Conservation (phyloP, 2,888 invertebrate genomes). For the Xiphydria camelus region DNA sequence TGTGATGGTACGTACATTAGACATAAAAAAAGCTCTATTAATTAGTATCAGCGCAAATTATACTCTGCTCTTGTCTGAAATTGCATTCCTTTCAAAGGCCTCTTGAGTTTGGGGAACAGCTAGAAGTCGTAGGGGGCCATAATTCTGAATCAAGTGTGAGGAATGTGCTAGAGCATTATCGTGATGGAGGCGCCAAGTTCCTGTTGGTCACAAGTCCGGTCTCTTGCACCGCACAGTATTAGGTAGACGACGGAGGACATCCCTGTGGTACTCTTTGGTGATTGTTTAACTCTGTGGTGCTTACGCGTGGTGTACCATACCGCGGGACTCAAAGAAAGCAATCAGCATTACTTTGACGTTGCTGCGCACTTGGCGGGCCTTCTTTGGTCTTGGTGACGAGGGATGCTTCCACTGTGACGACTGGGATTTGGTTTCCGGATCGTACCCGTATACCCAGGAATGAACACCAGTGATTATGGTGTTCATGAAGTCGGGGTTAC, state of each 20-base stretch:
- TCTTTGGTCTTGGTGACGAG: constrained; percentile 18
- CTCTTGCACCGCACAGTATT: constrained; percentile 10
- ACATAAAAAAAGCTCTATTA: too few relatives aligned
- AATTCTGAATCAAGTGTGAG: constrained; percentile 14
- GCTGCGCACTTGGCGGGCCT: constrained; percentile 21
- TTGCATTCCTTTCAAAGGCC: constrained; percentile 8
- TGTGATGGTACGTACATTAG: too few relatives aligned
- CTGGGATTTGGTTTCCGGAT: constrained; percentile 24
- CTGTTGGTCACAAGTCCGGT: too few relatives aligned
- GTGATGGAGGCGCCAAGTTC: too few relatives aligned
- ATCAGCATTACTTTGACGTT: constrained; percentile 17
- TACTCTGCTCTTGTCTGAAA: constrained; percentile 5
- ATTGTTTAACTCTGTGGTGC: constrained; percentile 20
- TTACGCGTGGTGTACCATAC: constrained; percentile 23
- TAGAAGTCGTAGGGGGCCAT: constrained; percentile 11
- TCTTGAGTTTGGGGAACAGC: constrained; percentile 16
- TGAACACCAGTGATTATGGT: constrained; percentile 30
- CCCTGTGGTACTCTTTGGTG: constrained; percentile 11
- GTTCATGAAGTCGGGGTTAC: constrained; percentile 18
- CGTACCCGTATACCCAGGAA: constrained; percentile 26
- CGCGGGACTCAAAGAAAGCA: constrained; percentile 20
- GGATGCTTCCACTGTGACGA: constrained; percentile 24
- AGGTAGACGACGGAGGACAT: constrained; percentile 7
- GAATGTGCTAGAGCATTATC: constrained; percentile 11
- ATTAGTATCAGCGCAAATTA: too few relatives aligned